Evolutionary conservation across 92 coral and sea anemone species (phyloP).

Genomic region (Palythoa caribaeorum): DNA sequence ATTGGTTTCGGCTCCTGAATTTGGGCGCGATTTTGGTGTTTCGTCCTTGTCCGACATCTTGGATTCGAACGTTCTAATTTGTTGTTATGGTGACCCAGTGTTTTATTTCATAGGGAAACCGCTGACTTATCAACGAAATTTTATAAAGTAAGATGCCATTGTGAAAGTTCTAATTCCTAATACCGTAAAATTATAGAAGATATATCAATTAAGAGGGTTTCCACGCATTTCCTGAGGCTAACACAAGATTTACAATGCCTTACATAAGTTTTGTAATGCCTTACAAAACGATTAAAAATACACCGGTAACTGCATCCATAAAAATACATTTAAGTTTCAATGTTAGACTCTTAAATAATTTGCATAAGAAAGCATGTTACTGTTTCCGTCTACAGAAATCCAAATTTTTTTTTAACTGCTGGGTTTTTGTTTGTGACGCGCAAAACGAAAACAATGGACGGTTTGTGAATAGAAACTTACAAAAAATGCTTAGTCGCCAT

Average conservation of each 20-base stretch:
- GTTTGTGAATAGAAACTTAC: too few species aligned
- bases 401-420: not conserved
- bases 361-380: not conserved
- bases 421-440: not conserved
- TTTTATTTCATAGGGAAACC: conserved; percentile 18
- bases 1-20: conserved; percentile 56
- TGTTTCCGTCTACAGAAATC: not conserved
- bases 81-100: conserved; percentile 76
- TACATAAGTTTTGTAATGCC: too few species aligned
- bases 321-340: not conserved
- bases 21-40: conserved; percentile 59
- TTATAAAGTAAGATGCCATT: not conserved
- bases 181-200: too few species aligned
- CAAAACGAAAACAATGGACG: too few species aligned
- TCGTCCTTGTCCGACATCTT: conserved; percentile 90
- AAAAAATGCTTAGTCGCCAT: too few species aligned
- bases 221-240: too few species aligned
- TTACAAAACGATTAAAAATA: too few species aligned
- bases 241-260: too few species aligned
- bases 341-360: not conserved
- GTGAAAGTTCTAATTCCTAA: not conserved
- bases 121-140: conserved; percentile 24
- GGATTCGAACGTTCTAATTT: conserved; percentile 63
- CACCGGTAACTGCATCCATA: not conserved
- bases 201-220: too few species aligned